Conservation (phyloP, 2,113 vertebrate species). For the Gallinago jamesoni region DNA sequence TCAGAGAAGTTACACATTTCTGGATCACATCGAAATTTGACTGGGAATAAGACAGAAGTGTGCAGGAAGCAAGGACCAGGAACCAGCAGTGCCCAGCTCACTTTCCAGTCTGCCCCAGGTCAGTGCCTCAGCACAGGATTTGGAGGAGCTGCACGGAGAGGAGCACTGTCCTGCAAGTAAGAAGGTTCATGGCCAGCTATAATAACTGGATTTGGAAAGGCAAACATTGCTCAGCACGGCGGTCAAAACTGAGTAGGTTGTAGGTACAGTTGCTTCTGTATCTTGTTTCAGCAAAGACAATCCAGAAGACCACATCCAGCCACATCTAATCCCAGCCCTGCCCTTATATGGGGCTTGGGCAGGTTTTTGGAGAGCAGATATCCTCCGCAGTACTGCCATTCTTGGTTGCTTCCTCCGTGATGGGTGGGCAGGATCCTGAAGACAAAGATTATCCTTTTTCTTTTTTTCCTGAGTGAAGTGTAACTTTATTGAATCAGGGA, state of each 20-base stretch:
- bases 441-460: not conserved
- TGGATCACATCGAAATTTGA: not conserved
- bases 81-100: not conserved
- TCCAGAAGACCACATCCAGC: not conserved
- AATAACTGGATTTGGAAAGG: not conserved
- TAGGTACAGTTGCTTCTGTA: not conserved
- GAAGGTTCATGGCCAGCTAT: not conserved
- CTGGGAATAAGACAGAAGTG: not conserved
- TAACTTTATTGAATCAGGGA: slow-evolving; percentile 12
- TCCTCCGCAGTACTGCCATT: not conserved
- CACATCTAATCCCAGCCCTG: not conserved
- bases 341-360: not conserved
- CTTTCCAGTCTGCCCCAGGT: not conserved
- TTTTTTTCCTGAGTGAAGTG: not conserved
- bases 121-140: not conserved
- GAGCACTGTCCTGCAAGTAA: not conserved
- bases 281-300: not conserved
- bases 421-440: not conserved
- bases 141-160: not conserved
- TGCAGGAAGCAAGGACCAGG: not conserved
- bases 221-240: not conserved
- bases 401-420: not conserved
- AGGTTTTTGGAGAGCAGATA: not conserved
- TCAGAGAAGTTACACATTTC: not conserved
- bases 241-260: not conserved